Base-by-base conservation (phyloP, 2,888 invertebrate genomes). In the Cyclophora punctaria region DNA sequence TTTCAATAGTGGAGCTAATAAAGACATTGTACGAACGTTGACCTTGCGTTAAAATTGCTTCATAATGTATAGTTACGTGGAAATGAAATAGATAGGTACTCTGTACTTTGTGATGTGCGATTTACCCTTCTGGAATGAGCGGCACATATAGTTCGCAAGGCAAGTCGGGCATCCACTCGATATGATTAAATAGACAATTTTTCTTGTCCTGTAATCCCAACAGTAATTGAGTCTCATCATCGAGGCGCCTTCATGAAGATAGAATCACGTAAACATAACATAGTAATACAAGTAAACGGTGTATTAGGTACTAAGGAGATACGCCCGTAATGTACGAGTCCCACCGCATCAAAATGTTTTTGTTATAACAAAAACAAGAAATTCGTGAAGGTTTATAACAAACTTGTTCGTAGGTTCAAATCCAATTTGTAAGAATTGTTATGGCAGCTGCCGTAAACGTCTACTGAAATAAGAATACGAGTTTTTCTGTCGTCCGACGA, bases 401-500 rank as follows among this genome's bases (percentile, higher is more conserved):
- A 62, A 64, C 57, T 62, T 71, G 64, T 65, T 63, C 60, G 63
- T 62, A 65, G 60, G 68, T 75, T 71, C 70, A 73, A 78, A 79
- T 78, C 77, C 76, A 79, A 80, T 80, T 79, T 76, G 73, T 68
- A 69, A 64, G 69, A 77, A 78, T 74, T 74, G 75, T 74, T 77
- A 77, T 70, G 64, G 69, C 66, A 66, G 66, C 63, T 66, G 65
- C 69, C 66, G 70, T 73, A 71, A 76, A 69, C 67, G 74, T 73
- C 75, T 69, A 66, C 67, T 61, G 64, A 70, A 75, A 77, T 73
- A 73, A 71, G 74, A 72, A 77, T 77, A 75, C 66, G 70, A 71
- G 65, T 74, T 77, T 76, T 74, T 71, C 66, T 67, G 67, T 70
- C 68, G 67, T 69, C 71, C 66, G 60, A 66, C 63, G 63, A 64